Evolutionary conservation across 2,113 vertebrate species (phyloP), one percentile per base, ranked within the genome.

Genomic region (Pachyramphus minor): DNA sequence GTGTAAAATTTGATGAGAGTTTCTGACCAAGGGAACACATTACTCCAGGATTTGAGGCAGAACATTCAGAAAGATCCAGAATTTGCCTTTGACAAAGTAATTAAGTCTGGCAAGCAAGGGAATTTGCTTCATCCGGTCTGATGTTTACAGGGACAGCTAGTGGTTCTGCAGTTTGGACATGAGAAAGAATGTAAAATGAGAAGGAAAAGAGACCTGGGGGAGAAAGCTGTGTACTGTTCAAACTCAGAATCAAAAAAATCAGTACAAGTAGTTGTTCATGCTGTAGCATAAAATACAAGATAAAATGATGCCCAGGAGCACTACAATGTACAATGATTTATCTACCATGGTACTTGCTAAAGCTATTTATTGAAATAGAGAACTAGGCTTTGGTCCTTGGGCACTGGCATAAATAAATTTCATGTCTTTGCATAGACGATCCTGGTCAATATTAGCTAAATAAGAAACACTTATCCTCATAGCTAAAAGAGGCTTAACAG

Each of bases 151-250:
- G 33, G 64, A 63, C 10, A 42, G 59, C 95, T 78, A 86, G 50
- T 49, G 35, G 24, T 44, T 93, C 30, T 93, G 39, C 33, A 56
- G 52, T 84, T 81, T 92, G 86, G 56, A 75, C 41, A 89, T 63
- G 81, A 90, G 72, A 77, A 6, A 86, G 35, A 84, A 93, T 84
- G 52, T 42, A 92, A 93, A 94, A 95, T 60, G 41, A 90, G 83
- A 84, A 84, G 35, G 45, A 73, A 49, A 37, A 75, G 52, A 78
- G 64, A 91, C 69, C 89, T 81, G 42, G 6, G 86, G 91, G 64
- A 84, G 33, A 88, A 95, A 89, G 24, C 67, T 64, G 3, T 91
- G n/a, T 60, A 23, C 27, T 75, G 13, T 33, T 94, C 60, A 78
- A 88, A 87, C 52, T 60, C 56, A 63, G 60, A 84, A 68, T 89